Evolutionary conservation across 2,113 vertebrate genomes (phyloP).

Genomic region (Petroica traversi): DNA sequence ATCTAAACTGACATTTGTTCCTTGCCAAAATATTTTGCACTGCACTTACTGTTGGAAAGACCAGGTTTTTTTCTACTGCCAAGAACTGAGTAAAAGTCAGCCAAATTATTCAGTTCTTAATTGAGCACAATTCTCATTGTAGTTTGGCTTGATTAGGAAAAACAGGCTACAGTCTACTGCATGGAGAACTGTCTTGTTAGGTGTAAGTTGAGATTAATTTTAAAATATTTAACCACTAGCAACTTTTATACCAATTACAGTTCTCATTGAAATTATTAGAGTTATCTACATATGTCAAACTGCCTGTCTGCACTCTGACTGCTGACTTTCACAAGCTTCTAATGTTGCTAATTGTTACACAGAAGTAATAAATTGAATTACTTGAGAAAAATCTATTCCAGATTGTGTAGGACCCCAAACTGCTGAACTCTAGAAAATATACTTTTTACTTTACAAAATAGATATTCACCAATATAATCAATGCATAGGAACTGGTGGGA

Average conservation of each 20-base stretch:
- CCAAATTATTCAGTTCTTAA: slow-evolving; percentile 46
- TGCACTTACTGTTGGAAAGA: slow-evolving; percentile 54
- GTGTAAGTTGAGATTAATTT: not conserved
- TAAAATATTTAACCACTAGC: not conserved
- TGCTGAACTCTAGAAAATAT: not conserved
- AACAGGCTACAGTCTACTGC: not conserved
- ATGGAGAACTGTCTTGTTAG: not conserved
- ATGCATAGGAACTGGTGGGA: not conserved
- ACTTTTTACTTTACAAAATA: not conserved
- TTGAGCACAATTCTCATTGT: slow-evolving; percentile 30
- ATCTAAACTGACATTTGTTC: slow-evolving; percentile 31
- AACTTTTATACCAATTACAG: not conserved
- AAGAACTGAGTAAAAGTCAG: not conserved
- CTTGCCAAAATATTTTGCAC: slow-evolving; percentile 28
- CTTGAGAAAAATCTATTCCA: not conserved
- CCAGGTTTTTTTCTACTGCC: not conserved
- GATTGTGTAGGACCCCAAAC: not conserved
- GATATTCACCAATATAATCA: not conserved
- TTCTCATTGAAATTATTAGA: not conserved
- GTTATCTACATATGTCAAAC: not conserved
- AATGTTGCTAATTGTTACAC: not conserved
- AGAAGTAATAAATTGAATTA: not conserved
- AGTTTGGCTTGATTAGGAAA: slow-evolving; percentile 37
- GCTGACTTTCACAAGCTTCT: not conserved
- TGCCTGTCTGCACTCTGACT: not conserved